Evolutionary conservation across 2,888 invertebrate genomes (phyloP).

Genomic region (Silvanus unidentatus): DNA sequence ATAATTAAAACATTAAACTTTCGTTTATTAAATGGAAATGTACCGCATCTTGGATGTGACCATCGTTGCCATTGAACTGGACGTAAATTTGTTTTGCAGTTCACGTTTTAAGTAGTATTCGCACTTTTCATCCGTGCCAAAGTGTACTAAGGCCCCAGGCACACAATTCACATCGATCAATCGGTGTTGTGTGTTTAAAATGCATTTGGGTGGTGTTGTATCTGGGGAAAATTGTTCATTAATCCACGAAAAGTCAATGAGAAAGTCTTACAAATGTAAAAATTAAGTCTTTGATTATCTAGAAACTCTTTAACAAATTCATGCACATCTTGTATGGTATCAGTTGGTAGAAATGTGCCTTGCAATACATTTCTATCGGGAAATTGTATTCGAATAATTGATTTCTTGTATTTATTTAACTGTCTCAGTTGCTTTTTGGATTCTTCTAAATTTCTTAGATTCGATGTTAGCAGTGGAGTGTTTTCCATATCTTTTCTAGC

Average conservation of each 20-base stretch:
- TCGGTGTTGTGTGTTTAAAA: slow-evolving; percentile 57
- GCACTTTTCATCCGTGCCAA: slow-evolving; percentile 50
- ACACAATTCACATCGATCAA: slow-evolving; percentile 70
- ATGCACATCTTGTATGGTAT: slow-evolving; percentile 64
- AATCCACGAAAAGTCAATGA: slow-evolving; percentile 5
- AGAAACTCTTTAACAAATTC: slow-evolving; percentile 71
- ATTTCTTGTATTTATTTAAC: slow-evolving; percentile 65
- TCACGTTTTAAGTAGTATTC: slow-evolving; percentile 54
- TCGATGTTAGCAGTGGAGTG: slow-evolving; percentile 64
- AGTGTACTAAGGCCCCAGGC: slow-evolving; percentile 72
- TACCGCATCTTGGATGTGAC: slow-evolving; percentile 64
- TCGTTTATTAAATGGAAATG: too few relatives aligned
- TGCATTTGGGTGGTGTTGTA: slow-evolving; percentile 75
- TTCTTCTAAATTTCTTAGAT: slow-evolving; percentile 56
- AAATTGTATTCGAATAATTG: slow-evolving; percentile 79
- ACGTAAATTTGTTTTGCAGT: slow-evolving; percentile 56
- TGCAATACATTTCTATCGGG: slow-evolving; percentile 82
- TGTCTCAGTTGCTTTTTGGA: slow-evolving; percentile 52
- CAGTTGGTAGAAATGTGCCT: slow-evolving; percentile 73
- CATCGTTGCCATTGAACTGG: slow-evolving; percentile 61
- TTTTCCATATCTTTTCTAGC: slow-evolving; percentile 61
- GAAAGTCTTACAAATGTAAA: slow-evolving; percentile 70
- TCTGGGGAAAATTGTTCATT: slow-evolving; percentile 51
- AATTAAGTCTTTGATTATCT: slow-evolving; percentile 57
- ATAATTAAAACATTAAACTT: neutral